Evolutionary conservation across 2,888 invertebrate genomes (phyloP).

Genomic region (Heterodera filipjevi): DNA sequence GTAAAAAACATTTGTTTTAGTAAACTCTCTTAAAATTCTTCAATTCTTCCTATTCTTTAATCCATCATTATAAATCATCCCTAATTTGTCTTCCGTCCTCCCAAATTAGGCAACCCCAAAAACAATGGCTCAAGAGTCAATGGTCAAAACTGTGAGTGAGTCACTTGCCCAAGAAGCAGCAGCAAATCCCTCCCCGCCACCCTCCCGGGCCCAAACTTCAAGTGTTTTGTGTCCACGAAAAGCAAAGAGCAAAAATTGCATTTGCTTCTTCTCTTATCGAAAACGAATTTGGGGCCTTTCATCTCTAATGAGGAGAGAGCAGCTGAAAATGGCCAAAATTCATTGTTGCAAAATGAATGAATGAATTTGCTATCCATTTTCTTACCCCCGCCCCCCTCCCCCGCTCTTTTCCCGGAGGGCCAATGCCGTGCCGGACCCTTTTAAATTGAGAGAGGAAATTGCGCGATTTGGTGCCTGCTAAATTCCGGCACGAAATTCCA

Average conservation of each 20-base stretch:
- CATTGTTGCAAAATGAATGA: neutral
- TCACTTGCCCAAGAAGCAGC: neutral
- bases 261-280: neutral
- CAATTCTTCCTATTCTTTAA: neutral
- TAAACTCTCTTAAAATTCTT: too few species aligned
- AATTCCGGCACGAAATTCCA: neutral
- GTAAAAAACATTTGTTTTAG: too few species aligned
- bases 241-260: constrained; percentile 4
- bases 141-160: neutral
- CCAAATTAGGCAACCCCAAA: constrained; percentile 2
- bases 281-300: constrained; percentile 9
- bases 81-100: neutral
- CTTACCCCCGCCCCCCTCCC: too few species aligned
- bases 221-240: constrained; percentile 11
- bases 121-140: neutral
- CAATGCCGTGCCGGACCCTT: neutral
- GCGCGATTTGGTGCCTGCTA: neutral
- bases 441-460: neutral
- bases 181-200: neutral
- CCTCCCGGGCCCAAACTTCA: neutral
- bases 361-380: constrained; percentile 6
- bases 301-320: constrained; percentile 5
- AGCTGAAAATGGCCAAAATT: neutral
- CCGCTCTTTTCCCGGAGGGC: neutral
- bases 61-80: neutral